Conservation (phyloP, 2,797 vertebrate species). For the Neopelma chrysocephalum region DNA sequence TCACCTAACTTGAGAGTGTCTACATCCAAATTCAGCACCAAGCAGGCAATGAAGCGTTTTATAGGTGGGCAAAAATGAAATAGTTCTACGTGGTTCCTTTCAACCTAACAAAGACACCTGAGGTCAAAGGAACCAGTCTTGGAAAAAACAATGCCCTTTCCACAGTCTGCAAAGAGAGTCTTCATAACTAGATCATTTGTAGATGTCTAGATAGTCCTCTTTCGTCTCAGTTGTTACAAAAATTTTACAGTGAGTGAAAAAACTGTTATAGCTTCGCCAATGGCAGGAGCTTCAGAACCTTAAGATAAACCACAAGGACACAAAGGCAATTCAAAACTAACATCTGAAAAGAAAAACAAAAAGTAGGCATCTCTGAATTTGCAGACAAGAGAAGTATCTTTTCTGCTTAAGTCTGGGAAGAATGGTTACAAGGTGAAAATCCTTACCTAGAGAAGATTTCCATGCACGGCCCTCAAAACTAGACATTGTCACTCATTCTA, state of each 20-base stretch:
- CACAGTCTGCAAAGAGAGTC: background rate
- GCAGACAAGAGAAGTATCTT: background rate
- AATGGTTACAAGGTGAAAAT: background rate
- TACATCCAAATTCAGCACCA: background rate
- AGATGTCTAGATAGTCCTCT: background rate
- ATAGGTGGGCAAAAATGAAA: rapidly evolving
- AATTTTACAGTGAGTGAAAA: background rate
- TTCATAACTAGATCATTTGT: background rate
- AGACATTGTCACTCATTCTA: background rate
- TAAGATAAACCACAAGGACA: background rate
- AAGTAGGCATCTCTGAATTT: background rate
- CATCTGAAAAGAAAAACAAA: background rate
- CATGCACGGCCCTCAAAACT: background rate
- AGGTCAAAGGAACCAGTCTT: background rate
- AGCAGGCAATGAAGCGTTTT: background rate
- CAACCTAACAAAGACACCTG: background rate
- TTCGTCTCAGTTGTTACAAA: background rate
- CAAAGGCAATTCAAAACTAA: background rate
- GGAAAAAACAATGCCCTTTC: background rate
- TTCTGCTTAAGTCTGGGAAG: background rate
- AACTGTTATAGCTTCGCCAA: background rate
- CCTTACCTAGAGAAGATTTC: background rate
- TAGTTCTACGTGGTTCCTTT: background rate
- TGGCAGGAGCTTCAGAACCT: background rate
- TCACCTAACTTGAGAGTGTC: background rate